phyloP scores from a whole-genome alignment of 2,113 vertebrate genomes.

The Malurus alboscapulatus region DNA sequence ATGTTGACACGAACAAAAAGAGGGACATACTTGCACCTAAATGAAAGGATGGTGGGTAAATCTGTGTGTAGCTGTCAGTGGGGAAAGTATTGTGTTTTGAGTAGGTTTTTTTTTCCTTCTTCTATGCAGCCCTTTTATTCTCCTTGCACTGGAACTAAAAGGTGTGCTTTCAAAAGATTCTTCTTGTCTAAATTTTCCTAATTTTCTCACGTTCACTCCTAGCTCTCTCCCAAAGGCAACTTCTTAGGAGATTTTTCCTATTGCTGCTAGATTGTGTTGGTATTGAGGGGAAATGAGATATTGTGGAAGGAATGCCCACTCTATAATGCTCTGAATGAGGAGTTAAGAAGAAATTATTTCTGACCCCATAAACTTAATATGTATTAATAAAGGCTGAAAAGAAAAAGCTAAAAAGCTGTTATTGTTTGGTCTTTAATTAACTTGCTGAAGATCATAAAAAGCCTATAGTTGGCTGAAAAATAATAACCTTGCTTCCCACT shows the following conservation, averaged over 20 bases:
- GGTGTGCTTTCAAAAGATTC: background rate
- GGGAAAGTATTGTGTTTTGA: background rate
- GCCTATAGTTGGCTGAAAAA: background rate
- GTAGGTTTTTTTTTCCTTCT: background rate
- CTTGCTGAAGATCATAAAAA: background rate
- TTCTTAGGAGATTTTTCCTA: background rate
- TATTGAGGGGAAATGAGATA: background rate
- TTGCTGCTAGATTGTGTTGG: background rate
- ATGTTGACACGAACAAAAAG: background rate
- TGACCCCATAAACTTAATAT: background rate
- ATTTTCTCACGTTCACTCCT: background rate
- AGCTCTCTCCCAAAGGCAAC: background rate
- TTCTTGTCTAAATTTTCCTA: background rate
- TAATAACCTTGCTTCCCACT: background rate
- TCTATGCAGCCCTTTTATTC: background rate
- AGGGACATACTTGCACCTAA: background rate
- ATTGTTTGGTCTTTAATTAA: slow-evolving; percentile 4
- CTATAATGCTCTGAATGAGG: background rate
- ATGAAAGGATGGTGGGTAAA: background rate
- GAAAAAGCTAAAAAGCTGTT: background rate
- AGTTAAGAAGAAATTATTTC: background rate
- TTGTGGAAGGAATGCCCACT: background rate
- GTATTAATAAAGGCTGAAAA: background rate
- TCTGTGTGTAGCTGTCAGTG: background rate
- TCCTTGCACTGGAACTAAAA: background rate